Evolutionary conservation across 2,888 invertebrate genomes (phyloP).

Genomic region (Caenorhabditis sp.): DNA sequence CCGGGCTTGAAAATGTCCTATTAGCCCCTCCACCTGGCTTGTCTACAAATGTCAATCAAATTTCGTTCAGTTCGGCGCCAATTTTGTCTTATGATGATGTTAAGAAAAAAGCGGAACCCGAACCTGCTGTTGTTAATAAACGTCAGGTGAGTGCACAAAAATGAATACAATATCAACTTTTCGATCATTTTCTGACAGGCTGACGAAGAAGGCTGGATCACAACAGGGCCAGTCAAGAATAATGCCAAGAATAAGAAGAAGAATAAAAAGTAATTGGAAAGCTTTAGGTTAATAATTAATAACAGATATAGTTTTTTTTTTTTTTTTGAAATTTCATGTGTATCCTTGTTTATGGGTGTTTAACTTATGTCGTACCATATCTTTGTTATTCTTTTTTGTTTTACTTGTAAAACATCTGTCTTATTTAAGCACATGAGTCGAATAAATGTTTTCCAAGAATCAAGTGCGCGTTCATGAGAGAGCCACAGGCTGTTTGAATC

Average conservation of each 20-base stretch:
- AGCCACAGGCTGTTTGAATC: no score
- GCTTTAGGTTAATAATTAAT: neutral
- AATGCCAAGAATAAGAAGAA: conserved; percentile 21
- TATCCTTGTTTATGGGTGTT: neutral
- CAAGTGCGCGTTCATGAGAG: no score
- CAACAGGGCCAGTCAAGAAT: conserved; percentile 16
- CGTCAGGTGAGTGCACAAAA: neutral
- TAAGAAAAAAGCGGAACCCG: conserved; percentile 13
- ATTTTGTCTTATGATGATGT: conserved; percentile 37
- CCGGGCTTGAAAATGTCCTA: conserved; percentile 31
- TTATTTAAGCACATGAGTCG: no score
- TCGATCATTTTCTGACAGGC: neutral
- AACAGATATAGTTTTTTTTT: no score
- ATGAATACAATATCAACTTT: no score
- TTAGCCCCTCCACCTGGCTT: conserved; percentile 35
- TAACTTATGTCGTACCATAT: no score
- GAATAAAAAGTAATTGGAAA: conserved; percentile 19
- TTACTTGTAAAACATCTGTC: no score
- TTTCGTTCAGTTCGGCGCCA: conserved; percentile 34
- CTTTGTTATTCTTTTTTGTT: no score
- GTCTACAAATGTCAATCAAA: conserved; percentile 1
- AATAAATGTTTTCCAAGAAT: no score
- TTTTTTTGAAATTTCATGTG: neutral
- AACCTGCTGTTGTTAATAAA: neutral
- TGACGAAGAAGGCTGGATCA: conserved; percentile 27